Percentiles rank a stretch among this genome's conserved stretches.
Evolutionary conservation across 2,113 vertebrate genomes (phyloP).

Genomic region (Dipodomys stephensi): DNA sequence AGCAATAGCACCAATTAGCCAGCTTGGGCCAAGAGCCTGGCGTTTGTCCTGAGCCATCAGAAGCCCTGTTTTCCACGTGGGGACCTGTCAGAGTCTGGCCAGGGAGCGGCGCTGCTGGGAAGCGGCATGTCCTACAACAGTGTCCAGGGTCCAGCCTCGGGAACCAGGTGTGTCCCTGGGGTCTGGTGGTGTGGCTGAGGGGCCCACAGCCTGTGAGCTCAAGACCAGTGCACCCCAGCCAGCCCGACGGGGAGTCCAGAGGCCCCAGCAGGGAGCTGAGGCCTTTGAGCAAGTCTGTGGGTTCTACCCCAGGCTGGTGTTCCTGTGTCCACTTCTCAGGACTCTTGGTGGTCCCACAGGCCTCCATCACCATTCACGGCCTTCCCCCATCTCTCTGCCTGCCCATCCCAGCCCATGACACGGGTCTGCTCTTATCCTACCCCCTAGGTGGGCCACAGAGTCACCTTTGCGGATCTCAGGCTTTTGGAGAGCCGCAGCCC

Average conservation of each 20-base stretch:
- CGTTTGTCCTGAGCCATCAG: neutral
- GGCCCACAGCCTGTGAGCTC: neutral
- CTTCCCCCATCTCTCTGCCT: neutral
- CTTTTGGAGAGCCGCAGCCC: accelerated
- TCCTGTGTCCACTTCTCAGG: neutral
- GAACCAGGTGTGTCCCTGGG: neutral
- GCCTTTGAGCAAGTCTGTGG: neutral
- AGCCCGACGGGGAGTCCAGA: neutral
- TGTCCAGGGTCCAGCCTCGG: neutral
- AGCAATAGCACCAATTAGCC: too few species aligned
- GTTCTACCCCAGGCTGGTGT: neutral
- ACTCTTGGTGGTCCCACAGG: neutral
- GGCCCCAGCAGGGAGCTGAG: neutral
- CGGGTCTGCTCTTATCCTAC: neutral
- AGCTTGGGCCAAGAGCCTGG: neutral
- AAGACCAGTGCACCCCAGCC: neutral
- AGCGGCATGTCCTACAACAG: too few species aligned
- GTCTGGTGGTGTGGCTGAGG: neutral
- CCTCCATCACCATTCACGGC: neutral
- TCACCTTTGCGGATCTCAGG: neutral
- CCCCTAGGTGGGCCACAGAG: neutral
- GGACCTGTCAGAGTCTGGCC: neutral
- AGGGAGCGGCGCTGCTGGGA: too few species aligned
- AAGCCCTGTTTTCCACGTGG: neutral
- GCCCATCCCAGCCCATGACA: neutral